Evolutionary conservation across 1,140 invertebrate species (phyloP).

Genomic region (Nixonia krombeini): DNA sequence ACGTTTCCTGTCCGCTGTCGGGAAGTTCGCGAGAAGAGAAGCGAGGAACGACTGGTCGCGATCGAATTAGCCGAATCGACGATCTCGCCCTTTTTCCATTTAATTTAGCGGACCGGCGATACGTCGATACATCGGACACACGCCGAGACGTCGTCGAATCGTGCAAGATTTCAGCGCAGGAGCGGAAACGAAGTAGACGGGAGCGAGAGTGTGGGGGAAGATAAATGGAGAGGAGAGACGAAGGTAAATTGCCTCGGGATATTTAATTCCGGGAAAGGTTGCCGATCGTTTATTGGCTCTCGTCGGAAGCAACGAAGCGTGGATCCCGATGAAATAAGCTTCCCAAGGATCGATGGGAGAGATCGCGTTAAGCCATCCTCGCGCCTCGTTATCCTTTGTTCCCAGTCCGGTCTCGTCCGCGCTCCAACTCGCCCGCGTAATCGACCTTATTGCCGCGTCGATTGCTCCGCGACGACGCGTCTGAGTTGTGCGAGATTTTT

Average conservation of each 20-base stretch:
- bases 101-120: background rate
- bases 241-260: constrained; percentile 65
- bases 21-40: too few relatives aligned
- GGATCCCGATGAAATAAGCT: constrained; percentile 60
- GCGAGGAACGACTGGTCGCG: too few relatives aligned
- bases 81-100: too few relatives aligned
- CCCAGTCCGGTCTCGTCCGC: constrained; percentile 39
- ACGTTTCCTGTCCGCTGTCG: too few relatives aligned
- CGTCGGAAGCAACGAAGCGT: constrained; percentile 50
- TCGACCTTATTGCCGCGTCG: constrained; percentile 47
- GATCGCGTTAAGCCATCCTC: constrained; percentile 67
- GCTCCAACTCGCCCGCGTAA: constrained; percentile 25
- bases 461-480: constrained; percentile 25
- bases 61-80: too few relatives aligned
- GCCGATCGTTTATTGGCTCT: constrained; percentile 66
- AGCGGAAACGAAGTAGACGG: constrained; percentile 6
- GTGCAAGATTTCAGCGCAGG: constrained; percentile 24
- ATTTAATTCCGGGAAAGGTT: constrained; percentile 65
- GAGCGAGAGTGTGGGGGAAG: constrained; percentile 16
- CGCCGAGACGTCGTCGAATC: background rate
- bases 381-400: constrained; percentile 69
- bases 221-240: constrained; percentile 17
- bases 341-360: constrained; percentile 58
- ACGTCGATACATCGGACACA: constrained; percentile 5
- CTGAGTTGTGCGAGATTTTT: background rate